A percentile compares a stretch with the other conserved stretches of the same genome.
phyloP scores from a whole-genome alignment of 2,888 invertebrate species.

The Poecilobothrus nobilitatus region DNA sequence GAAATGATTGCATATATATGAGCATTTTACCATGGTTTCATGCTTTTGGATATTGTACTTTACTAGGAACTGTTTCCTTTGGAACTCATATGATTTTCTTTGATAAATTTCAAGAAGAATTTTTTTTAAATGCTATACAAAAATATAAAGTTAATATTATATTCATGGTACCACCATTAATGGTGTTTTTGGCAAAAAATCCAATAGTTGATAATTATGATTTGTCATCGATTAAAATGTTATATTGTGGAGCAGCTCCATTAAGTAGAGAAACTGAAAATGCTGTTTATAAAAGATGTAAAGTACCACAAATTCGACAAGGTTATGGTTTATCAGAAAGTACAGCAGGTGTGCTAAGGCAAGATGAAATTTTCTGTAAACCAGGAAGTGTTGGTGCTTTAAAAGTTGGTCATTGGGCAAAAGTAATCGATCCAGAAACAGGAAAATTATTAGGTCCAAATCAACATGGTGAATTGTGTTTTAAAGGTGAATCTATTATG shows the following conservation, averaged over 20 bases:
- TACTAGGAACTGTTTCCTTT: slow-evolving; percentile 51
- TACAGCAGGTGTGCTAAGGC: slow-evolving; percentile 51
- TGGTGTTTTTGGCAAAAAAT: slow-evolving; percentile 74
- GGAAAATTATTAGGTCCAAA: slow-evolving; percentile 55
- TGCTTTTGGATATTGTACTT: slow-evolving; percentile 64
- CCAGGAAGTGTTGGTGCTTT: slow-evolving; percentile 60
- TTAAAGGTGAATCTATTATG: slow-evolving; percentile 73
- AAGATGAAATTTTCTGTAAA: slow-evolving; percentile 42
- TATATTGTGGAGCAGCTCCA: slow-evolving; percentile 77
- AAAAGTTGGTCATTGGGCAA: slow-evolving; percentile 55
- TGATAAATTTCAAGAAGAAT: slow-evolving; percentile 61
- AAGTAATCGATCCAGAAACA: slow-evolving; percentile 56
- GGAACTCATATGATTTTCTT: slow-evolving; percentile 51
- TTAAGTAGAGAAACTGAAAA: slow-evolving; percentile 62
- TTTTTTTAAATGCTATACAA: slow-evolving; percentile 61
- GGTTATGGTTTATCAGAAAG: slow-evolving; percentile 77
- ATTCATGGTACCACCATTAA: slow-evolving; percentile 73
- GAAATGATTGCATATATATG: slow-evolving; percentile 31
- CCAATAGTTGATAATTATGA: slow-evolving; percentile 69
- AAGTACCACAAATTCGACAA: slow-evolving; percentile 52
- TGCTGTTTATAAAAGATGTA: slow-evolving; percentile 40
- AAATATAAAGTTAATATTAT: slow-evolving; percentile 54
- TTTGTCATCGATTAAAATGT: slow-evolving; percentile 57
- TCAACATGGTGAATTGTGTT: slow-evolving; percentile 72
- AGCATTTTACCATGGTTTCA: slow-evolving; percentile 78